Percentiles rank a stretch among this genome's conserved stretches.
These are phyloP conservation scores for Gymnobelideus leadbeateri DNA, from an alignment of 2,113 vertebrate species.

Conservation along the genomic window DNA sequence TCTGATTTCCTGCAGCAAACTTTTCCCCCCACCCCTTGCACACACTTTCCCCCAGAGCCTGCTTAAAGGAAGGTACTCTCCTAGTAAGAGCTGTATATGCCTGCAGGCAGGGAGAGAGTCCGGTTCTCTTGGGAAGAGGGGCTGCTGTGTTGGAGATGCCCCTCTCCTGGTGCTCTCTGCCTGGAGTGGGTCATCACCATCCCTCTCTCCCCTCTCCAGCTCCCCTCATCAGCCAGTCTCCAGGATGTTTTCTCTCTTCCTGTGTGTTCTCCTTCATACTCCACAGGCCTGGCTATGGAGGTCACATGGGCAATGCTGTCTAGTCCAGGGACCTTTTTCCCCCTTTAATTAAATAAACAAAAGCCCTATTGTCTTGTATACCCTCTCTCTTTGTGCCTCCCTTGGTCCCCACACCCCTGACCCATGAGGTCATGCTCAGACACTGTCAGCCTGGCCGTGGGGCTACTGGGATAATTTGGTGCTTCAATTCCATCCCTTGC, in stretches of 20 bases:
- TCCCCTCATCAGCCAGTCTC: background rate
- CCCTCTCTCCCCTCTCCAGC: background rate
- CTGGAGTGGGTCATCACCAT: background rate
- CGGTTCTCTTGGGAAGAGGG: background rate
- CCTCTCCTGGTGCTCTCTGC: background rate
- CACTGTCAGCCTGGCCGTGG: conserved; percentile 76
- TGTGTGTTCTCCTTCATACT: conserved; percentile 67
- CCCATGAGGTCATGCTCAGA: conserved; percentile 78
- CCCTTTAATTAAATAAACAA: conserved; percentile 80
- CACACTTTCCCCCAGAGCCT: background rate
- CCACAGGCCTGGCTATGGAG: conserved; percentile 44
- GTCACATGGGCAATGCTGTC: conserved; percentile 75
- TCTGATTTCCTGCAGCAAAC: background rate
- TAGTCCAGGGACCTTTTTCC: conserved; percentile 72
- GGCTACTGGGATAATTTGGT: conserved; percentile 42
- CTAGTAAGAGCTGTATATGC: background rate
- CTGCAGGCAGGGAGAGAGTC: background rate
- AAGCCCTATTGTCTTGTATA: conserved; percentile 76
- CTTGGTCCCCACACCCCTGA: conserved; percentile 66
- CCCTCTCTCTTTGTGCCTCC: conserved; percentile 61
- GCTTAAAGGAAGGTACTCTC: background rate
- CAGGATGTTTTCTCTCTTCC: conserved; percentile 49
- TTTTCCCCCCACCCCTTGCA: background rate
- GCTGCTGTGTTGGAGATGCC: background rate
- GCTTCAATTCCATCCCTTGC: conserved; percentile 53